Base-by-base conservation (phyloP, 2,797 vertebrate species). In the Merluccius polli region DNA sequence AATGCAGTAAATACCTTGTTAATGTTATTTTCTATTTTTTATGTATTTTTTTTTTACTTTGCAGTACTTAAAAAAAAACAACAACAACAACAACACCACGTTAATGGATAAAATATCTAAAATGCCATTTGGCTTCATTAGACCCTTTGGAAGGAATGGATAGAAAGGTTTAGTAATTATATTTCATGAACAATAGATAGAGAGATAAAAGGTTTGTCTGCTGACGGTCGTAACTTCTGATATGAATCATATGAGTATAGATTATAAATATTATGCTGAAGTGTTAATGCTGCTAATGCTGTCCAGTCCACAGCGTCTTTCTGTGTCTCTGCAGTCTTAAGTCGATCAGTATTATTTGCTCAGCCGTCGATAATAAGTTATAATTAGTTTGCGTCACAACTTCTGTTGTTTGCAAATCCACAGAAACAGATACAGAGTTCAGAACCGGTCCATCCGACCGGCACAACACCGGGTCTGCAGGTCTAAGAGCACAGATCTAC, bases 1-100 rank as follows among this genome's bases (percentile, higher is more conserved):
- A 96, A 95, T 95, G 85, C 86, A 75, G 68, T 84, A 72, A 73
- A 77, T 83, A 81, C 88, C 90, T 92, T 89, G 87, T 73, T 74
- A 83, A 91, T 89, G 87, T 73, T 74, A 83, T 85, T 85, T 38
- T 81, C 1, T 7, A 6, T 38, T 18, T 18, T 18, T 52, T 52
- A 21, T 3, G 4, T 35, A 3, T 52, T 52, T 16, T 18, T 24
- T 65, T 65, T 65, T 27, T 65, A 27, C 24, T 65, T 65, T 65
- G 59, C 59, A 65, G 52, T 63, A 63, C 52, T 63, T 10, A 11
- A 63, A 27, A 63, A 63, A 63, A 59, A 24, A 24, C n/a, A n/a
- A n/a, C n/a, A n/a, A n/a, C n/a, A n/a, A n/a, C n/a, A n/a, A n/a
- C n/a, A n/a, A 65, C 59, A 63, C 59, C n/a, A 63, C 27, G n/a